Evolutionary conservation across 1,140 invertebrate species (phyloP).

Genomic region (Nautilus pompilius): DNA sequence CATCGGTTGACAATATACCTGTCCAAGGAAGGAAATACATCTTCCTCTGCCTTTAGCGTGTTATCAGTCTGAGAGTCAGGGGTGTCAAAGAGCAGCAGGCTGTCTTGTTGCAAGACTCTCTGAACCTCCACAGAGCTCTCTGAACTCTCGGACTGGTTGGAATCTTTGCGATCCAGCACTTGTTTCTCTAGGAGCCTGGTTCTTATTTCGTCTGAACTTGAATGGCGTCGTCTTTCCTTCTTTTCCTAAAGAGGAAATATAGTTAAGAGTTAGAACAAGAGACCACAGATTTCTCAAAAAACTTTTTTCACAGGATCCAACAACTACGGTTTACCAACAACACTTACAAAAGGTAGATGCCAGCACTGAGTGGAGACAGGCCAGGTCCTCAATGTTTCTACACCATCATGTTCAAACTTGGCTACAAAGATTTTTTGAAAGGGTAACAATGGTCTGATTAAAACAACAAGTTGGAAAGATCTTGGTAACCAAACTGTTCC

Average conservation of each 20-base stretch:
- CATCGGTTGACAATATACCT: conserved; percentile 15
- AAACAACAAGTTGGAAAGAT: too few relatives aligned
- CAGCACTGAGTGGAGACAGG: too few relatives aligned
- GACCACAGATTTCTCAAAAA: too few relatives aligned
- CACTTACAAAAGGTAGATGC: too few relatives aligned
- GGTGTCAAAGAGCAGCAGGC: neutral
- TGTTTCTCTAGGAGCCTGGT: conserved; percentile 36
- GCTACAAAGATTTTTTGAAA: too few relatives aligned
- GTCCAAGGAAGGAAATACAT: conserved; percentile 37
- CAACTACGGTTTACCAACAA: too few relatives aligned
- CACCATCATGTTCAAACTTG: too few relatives aligned
- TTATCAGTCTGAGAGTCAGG: conserved; percentile 14
- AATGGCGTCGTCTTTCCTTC: conserved; percentile 38
- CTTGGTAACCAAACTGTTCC: too few relatives aligned
- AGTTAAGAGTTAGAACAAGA: too few relatives aligned
- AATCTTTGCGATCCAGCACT: conserved; percentile 45
- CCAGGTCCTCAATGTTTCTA: too few relatives aligned
- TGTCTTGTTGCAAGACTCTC: conserved; percentile 22
- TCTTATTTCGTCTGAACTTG: conserved; percentile 46
- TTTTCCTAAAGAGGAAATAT: conserved; percentile 16
- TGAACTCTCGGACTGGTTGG: conserved; percentile 47
- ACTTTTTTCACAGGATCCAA: too few relatives aligned
- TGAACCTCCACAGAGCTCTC: conserved; percentile 41
- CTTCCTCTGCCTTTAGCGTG: conserved; percentile 29
- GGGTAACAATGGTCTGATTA: too few relatives aligned